Percentiles rank a stretch among this genome's conserved stretches.
Conservation (phyloP, 1,140 invertebrate genomes). For the Papilio helenus region DNA sequence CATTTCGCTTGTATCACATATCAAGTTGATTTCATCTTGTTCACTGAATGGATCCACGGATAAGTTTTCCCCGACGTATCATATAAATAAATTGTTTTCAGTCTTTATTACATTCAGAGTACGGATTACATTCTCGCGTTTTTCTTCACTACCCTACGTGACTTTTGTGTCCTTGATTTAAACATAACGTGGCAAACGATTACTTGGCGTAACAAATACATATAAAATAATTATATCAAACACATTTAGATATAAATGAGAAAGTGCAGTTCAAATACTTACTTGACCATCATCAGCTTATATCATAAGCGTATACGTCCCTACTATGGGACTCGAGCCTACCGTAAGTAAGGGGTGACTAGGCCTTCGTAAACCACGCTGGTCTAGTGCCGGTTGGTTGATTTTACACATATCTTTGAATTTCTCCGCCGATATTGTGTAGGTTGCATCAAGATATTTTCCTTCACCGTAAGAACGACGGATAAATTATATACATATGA, state of each 20-base stretch:
- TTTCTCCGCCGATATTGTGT: no score
- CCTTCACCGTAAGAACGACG: no score
- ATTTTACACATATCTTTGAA: no score
- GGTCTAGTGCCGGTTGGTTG: no score
- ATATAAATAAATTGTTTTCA: slow-evolving; percentile 41
- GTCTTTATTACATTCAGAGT: slow-evolving; percentile 38
- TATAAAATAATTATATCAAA: background rate
- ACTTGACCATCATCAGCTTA: no score
- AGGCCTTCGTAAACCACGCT: no score
- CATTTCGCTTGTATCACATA: slow-evolving; percentile 39
- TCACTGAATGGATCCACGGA: slow-evolving; percentile 39
- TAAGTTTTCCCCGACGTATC: slow-evolving; percentile 40
- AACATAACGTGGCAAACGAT: slow-evolving; percentile 5
- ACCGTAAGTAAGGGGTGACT: no score
- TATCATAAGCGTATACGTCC: no score
- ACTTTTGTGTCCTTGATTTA: slow-evolving; percentile 31
- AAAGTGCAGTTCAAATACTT: no score
- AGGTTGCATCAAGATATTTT: no score
- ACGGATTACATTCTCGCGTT: slow-evolving; percentile 37
- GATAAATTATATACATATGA: no score
- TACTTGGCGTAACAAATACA: background rate
- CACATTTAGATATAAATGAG: background rate
- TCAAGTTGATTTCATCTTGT: slow-evolving; percentile 40
- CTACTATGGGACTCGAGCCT: no score
- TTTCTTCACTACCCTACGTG: slow-evolving; percentile 28